phyloP scores from a whole-genome alignment of 2,113 vertebrate genomes.

The Heterotis niloticus region DNA sequence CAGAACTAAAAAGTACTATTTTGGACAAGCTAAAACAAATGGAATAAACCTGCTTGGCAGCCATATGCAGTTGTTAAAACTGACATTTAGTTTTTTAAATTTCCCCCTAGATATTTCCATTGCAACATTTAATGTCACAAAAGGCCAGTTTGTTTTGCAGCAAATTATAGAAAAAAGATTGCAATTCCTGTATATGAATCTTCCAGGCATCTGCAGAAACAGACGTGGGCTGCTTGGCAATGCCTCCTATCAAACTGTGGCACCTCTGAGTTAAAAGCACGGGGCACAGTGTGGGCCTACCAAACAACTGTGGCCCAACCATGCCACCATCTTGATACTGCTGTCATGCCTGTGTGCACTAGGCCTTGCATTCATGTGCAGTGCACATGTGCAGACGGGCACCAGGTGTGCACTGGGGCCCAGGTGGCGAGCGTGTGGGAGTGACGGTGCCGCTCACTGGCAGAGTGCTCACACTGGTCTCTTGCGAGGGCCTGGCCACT shows the following conservation, averaged over 20 bases:
- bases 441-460: constrained; percentile 12
- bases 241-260: neutral
- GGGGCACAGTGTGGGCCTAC: neutral
- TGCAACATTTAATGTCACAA: neutral
- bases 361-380: constrained; percentile 24
- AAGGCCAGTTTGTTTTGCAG: neutral
- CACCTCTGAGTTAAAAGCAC: neutral
- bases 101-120: neutral
- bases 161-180: neutral
- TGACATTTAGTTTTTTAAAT: neutral
- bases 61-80: neutral
- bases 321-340: constrained; percentile 18
- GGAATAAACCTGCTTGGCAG: neutral
- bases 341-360: constrained; percentile 17
- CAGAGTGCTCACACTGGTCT: neutral
- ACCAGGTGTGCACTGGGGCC: constrained; percentile 34
- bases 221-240: neutral
- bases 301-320: neutral
- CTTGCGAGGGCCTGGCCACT: neutral
- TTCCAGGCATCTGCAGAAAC: too few relatives aligned
- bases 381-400: constrained; percentile 11
- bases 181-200: too few relatives aligned
- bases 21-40: neutral
- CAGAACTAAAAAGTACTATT: neutral
- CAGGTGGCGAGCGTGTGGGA: constrained; percentile 34